These are phyloP conservation scores for Girardinichthys multiradiatus DNA, from an alignment of 2,113 vertebrate species.

Conservation along the genomic window DNA sequence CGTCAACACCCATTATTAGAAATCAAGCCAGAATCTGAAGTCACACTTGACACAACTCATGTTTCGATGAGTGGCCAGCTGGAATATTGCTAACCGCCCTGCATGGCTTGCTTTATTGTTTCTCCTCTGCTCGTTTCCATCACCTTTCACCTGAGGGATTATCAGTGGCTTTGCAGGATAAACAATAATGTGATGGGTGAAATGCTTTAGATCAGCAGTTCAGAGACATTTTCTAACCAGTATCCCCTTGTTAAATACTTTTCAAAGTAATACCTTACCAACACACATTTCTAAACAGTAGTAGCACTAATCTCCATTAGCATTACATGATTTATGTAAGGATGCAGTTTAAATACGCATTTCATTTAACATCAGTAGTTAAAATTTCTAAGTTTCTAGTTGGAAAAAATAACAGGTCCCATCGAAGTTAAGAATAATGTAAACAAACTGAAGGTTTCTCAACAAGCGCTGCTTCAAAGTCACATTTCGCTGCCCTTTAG, in stretches of 20 bases:
- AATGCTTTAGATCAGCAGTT: neutral
- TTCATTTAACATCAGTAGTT: too few species aligned
- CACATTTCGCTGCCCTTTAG: too few species aligned
- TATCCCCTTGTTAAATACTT: neutral
- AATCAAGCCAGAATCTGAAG: neutral
- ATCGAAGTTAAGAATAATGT: too few species aligned
- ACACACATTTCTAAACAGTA: neutral
- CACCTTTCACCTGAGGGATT: conserved; percentile 27
- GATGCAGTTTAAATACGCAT: neutral
- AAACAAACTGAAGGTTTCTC: too few species aligned
- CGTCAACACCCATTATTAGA: neutral
- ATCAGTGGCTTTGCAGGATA: neutral
- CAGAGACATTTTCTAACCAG: neutral
- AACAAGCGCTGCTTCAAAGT: too few species aligned
- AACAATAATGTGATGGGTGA: neutral
- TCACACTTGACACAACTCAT: neutral
- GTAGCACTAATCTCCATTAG: neutral
- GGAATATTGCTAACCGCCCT: neutral
- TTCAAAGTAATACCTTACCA: neutral
- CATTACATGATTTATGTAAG: neutral
- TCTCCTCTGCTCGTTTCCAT: neutral
- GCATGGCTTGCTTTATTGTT: conserved; percentile 12
- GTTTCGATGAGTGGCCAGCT: neutral
- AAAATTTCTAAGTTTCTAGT: too few species aligned
- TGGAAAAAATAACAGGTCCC: too few species aligned